Evolutionary conservation across 2,113 vertebrate genomes (phyloP).

Genomic region (Lethenteron camtschaticum): DNA sequence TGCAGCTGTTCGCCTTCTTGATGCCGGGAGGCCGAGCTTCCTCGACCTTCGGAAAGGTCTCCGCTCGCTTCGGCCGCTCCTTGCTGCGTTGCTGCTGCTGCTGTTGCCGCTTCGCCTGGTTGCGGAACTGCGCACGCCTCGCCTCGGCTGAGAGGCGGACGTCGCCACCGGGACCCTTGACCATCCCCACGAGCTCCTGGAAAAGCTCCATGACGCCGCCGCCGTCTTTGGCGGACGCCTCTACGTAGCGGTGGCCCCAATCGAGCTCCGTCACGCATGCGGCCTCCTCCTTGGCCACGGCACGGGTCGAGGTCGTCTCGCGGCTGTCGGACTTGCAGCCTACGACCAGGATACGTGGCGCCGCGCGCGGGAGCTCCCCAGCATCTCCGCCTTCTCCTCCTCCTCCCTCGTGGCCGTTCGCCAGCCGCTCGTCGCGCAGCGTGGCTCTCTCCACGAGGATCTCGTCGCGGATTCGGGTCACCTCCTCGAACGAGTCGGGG

Average conservation of each 20-base stretch:
- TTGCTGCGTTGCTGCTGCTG: conserved; percentile 27
- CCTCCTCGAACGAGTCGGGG: conserved; percentile 41
- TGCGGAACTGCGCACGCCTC: no score
- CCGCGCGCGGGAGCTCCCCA: neutral
- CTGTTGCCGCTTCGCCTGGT: no score
- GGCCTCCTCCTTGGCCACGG: conserved; percentile 30
- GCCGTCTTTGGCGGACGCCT: conserved; percentile 58
- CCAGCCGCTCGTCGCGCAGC: conserved; percentile 52
- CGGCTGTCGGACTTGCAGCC: conserved; percentile 50
- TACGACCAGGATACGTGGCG: conserved; percentile 42
- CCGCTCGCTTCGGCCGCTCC: conserved; percentile 36
- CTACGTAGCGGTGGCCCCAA: conserved; percentile 61
- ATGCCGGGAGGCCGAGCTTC: conserved; percentile 36
- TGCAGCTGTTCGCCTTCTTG: conserved; percentile 79
- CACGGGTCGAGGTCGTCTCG: conserved; percentile 17
- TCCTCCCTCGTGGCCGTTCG: conserved; percentile 15
- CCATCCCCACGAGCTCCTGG: conserved; percentile 48
- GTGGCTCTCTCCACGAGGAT: conserved; percentile 29
- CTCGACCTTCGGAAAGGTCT: conserved; percentile 47
- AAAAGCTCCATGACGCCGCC: conserved; percentile 57
- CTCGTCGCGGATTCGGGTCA: conserved; percentile 51
- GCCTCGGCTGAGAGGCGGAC: no score
- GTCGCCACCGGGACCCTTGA: conserved; percentile 33
- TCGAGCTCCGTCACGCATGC: conserved; percentile 51
- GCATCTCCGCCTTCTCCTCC: neutral